These are phyloP conservation scores for Gnathonemus longibarbis DNA, from an alignment of 2,113 vertebrate genomes.

Conservation along the genomic window DNA sequence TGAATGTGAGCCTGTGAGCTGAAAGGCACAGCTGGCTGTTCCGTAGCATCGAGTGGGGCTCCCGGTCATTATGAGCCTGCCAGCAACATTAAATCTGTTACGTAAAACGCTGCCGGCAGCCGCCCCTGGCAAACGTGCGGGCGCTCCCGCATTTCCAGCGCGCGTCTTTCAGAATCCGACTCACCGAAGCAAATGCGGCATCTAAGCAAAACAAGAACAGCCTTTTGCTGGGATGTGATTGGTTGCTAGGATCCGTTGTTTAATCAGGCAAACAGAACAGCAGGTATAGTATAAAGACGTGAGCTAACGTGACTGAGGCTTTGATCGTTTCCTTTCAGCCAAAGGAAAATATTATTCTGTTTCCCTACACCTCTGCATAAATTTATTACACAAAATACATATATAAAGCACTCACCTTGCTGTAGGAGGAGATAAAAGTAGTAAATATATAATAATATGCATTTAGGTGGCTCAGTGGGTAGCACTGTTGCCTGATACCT, in stretches of 20 bases:
- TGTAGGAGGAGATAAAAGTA: background rate
- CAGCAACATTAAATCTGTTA: background rate
- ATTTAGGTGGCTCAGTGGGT: background rate
- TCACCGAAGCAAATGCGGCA: background rate
- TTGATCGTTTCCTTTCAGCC: background rate
- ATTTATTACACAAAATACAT: background rate
- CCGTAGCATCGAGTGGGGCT: background rate
- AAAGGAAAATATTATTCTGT: background rate
- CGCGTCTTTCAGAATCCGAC: background rate
- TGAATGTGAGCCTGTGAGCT: background rate
- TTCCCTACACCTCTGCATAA: background rate
- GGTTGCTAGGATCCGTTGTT: background rate
- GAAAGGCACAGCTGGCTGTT: background rate
- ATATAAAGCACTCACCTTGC: background rate
- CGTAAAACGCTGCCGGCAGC: background rate
- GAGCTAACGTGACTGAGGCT: background rate
- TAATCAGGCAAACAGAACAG: background rate
- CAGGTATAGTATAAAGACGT: background rate
- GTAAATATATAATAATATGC: background rate
- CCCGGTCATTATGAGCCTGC: background rate
- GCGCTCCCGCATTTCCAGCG: background rate
- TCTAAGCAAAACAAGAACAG: background rate
- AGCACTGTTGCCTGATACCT: background rate
- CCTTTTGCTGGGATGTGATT: background rate
- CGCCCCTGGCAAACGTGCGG: background rate